Percentiles rank a stretch among this genome's conserved stretches.
Evolutionary conservation across 2,113 vertebrate species (phyloP).

Genomic region (Hiodon tergisus): DNA sequence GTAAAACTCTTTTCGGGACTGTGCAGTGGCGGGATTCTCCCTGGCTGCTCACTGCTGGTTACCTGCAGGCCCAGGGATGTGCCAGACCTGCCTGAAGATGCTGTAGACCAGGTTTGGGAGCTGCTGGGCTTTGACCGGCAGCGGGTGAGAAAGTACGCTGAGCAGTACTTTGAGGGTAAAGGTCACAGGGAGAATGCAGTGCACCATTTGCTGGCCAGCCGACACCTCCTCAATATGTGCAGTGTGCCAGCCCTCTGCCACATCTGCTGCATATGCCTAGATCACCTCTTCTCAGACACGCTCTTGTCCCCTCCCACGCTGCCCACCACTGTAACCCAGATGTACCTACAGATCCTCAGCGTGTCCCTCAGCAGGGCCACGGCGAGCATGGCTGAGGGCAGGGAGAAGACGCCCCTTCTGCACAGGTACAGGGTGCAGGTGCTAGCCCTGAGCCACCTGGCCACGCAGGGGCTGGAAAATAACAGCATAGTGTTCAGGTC

Average conservation of each 20-base stretch:
- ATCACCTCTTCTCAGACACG: constrained; percentile 51
- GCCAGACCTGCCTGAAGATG: constrained; percentile 49
- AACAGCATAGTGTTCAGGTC: constrained; percentile 68
- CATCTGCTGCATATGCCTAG: constrained; percentile 74
- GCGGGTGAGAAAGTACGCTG: constrained; percentile 65
- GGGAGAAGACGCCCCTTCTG: constrained; percentile 23
- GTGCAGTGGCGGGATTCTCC: constrained; percentile 69
- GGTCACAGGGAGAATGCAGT: constrained; percentile 52
- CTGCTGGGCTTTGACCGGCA: constrained; percentile 69
- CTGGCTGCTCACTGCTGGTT: constrained; percentile 74
- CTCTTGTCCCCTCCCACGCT: constrained; percentile 32
- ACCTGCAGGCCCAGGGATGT: constrained; percentile 71
- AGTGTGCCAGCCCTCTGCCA: constrained; percentile 72
- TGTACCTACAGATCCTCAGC: constrained; percentile 71
- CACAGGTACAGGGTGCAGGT: constrained; percentile 46
- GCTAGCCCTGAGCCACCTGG: constrained; percentile 64
- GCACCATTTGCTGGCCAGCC: constrained; percentile 51
- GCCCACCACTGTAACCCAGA: constrained; percentile 72
- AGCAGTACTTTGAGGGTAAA: constrained; percentile 60
- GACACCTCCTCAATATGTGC: constrained; percentile 73
- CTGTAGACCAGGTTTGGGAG: constrained; percentile 56
- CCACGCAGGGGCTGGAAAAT: constrained; percentile 65
- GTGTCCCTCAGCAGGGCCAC: constrained; percentile 53
- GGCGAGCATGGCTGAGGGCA: neutral
- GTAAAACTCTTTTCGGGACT: constrained; percentile 69